Evolutionary conservation across 1,140 invertebrate genomes (phyloP).

Genomic region (Lordiphosa clarofinis): DNA sequence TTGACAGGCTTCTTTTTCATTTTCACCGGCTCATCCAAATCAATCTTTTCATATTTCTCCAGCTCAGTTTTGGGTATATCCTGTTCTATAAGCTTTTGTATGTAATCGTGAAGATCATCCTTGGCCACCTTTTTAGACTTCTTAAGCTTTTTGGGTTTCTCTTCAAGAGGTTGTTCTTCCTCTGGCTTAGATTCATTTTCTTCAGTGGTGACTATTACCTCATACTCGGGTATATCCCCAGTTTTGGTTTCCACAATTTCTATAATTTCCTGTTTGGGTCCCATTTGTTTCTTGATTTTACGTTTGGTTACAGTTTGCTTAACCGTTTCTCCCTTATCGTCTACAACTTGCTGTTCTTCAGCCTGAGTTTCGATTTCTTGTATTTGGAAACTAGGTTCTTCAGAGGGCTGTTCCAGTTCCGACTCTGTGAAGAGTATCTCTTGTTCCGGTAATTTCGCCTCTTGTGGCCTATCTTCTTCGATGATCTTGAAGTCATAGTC

Average conservation of each 20-base stretch:
- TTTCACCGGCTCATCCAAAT: slow-evolving; percentile 64
- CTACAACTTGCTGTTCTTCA: slow-evolving; percentile 61
- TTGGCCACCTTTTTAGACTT: slow-evolving; percentile 65
- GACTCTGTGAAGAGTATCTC: slow-evolving; percentile 27
- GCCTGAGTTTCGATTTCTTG: slow-evolving; percentile 70
- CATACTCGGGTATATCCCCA: slow-evolving; percentile 70
- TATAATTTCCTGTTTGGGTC: slow-evolving; percentile 79
- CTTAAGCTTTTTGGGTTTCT: slow-evolving; percentile 59
- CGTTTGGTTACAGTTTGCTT: slow-evolving; percentile 68
- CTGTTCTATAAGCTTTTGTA: slow-evolving; percentile 70
- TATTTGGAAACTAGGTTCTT: slow-evolving; percentile 57
- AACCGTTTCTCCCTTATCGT: slow-evolving; percentile 69
- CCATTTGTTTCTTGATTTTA: slow-evolving; percentile 72
- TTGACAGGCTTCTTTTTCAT: slow-evolving; percentile 73
- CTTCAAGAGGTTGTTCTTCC: slow-evolving; percentile 50
- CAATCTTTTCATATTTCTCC: slow-evolving; percentile 78
- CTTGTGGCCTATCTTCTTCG: slow-evolving; percentile 52
- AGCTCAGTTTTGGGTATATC: slow-evolving; percentile 79
- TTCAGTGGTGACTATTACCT: slow-evolving; percentile 69
- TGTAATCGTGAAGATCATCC: slow-evolving; percentile 73
- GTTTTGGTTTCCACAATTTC: slow-evolving; percentile 79
- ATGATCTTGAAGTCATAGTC: slow-evolving; percentile 43
- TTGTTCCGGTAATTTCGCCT: slow-evolving; percentile 35
- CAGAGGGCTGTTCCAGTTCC: slow-evolving; percentile 25
- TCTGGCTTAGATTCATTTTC: slow-evolving; percentile 24